A percentile compares a stretch with the other conserved stretches of the same genome.
phyloP scores from a whole-genome alignment of 2,113 vertebrate genomes.

The Erythrocercus mccallii region DNA sequence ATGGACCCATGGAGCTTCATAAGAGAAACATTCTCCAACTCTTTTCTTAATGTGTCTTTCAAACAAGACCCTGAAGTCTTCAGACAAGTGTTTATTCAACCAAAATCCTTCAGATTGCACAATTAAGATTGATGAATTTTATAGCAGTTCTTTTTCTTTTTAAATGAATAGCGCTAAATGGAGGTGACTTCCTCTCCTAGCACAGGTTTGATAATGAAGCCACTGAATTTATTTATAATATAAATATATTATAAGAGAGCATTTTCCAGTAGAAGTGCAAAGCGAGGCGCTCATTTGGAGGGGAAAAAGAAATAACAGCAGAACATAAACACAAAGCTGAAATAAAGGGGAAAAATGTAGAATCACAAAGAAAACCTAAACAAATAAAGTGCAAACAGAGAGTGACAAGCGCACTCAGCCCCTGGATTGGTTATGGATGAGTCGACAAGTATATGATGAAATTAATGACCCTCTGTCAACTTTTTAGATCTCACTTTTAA shows the following conservation, averaged over 20 bases:
- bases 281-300: neutral
- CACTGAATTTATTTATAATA: neutral
- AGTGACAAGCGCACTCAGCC: slow-evolving; percentile 83
- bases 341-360: slow-evolving; percentile 57
- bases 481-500: slow-evolving; percentile 91
- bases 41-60: slow-evolving; percentile 50
- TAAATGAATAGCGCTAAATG: neutral
- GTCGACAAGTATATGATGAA: slow-evolving; percentile 86
- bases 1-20: neutral
- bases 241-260: neutral
- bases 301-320: slow-evolving; percentile 16
- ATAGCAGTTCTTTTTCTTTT: slow-evolving; percentile 29
- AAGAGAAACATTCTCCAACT: neutral
- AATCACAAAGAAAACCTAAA: slow-evolving; percentile 82
- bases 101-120: slow-evolving; percentile 38
- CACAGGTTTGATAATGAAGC: neutral
- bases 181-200: slow-evolving; percentile 11
- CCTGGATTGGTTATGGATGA: slow-evolving; percentile 85
- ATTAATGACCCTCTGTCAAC: slow-evolving; percentile 91
- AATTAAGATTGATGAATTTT: slow-evolving; percentile 66
- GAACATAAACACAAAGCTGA: neutral
- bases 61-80: slow-evolving; percentile 36
- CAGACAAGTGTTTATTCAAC: slow-evolving; percentile 49
- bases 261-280: neutral
- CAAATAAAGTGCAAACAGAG: slow-evolving; percentile 89